Evolutionary conservation across 2,797 vertebrate genomes (phyloP).

Genomic region (Eulemur albifrons): DNA sequence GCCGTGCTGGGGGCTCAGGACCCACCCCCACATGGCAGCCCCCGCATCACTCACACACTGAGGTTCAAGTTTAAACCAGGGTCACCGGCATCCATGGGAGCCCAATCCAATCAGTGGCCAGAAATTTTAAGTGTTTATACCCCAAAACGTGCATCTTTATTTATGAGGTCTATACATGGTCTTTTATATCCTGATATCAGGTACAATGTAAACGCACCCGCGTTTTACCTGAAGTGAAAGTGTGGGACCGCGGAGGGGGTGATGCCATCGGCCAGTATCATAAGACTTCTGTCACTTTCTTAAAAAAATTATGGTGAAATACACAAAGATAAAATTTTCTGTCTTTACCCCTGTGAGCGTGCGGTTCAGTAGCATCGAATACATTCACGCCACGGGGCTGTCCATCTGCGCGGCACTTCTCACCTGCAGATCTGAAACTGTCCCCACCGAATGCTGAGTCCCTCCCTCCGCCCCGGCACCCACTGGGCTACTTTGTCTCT

Average conservation of each 20-base stretch:
- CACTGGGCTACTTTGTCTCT: accelerated
- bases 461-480: background rate
- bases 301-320: background rate
- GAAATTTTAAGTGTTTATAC: background rate
- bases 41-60: too few relatives aligned
- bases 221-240: background rate
- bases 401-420: accelerated
- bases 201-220: accelerated
- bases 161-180: accelerated
- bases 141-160: too few relatives aligned
- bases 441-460: accelerated
- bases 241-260: too few relatives aligned
- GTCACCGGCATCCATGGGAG: background rate
- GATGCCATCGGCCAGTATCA: too few relatives aligned
- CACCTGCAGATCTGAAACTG: background rate
- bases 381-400: accelerated
- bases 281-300: background rate
- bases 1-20: background rate
- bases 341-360: accelerated
- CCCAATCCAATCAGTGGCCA: accelerated
- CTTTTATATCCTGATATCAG: too few relatives aligned
- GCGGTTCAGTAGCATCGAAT: accelerated
- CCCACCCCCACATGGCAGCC: accelerated
- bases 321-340: background rate
- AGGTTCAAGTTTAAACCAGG: background rate